Evolutionary conservation across 2,113 vertebrate species (phyloP), one percentile per base, ranked within the genome.

Genomic region (Hypomesus transpacificus): DNA sequence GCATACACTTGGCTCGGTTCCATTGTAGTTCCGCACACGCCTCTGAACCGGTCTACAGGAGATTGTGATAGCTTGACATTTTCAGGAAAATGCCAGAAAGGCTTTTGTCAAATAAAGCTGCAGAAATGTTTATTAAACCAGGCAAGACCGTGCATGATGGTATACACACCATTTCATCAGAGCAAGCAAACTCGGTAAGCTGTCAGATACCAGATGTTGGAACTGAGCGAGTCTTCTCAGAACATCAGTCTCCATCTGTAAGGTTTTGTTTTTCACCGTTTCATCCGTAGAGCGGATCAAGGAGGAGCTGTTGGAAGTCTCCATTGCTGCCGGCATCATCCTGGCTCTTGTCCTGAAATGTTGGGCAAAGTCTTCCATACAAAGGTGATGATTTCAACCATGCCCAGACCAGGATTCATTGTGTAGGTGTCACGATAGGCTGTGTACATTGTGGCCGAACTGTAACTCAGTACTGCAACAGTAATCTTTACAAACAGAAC

Each of bases 121-220:
- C 18, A 66, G 66, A 69, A 65, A 53, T 73, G 71, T 78, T 78
- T 78, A 78, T 78, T 65, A 78, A 78, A 73, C 17, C 59, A 60
- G 67, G 66, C 53, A 66, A 63, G 68, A 57, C 31, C 62, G 54
- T 64, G 76, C 71, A 73, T 58, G 31, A 58, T 69, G 59, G 71
- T 67, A 71, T 81, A 73, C 71, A 72, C 76, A 65, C 67, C 59
- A 68, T 67, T 66, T 72, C 75, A 73, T 71, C 66, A 70, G 71
- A 66, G 71, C 56, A 64, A 69, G 68, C 54, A 58, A 65, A 76
- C 68, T 77, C 72, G 34, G 72, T 69, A 64, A 76, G 85, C 86
- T 90, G 54, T 89, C 83, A 73, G 76, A 78, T 84, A 91, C 89
- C 91, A 92, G 91, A 88, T 88, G 68, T 2, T 11, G n/a, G 16